These are phyloP conservation scores for Brotula barbata DNA, from an alignment of 2,797 vertebrate genomes.

Conservation along the genomic window DNA sequence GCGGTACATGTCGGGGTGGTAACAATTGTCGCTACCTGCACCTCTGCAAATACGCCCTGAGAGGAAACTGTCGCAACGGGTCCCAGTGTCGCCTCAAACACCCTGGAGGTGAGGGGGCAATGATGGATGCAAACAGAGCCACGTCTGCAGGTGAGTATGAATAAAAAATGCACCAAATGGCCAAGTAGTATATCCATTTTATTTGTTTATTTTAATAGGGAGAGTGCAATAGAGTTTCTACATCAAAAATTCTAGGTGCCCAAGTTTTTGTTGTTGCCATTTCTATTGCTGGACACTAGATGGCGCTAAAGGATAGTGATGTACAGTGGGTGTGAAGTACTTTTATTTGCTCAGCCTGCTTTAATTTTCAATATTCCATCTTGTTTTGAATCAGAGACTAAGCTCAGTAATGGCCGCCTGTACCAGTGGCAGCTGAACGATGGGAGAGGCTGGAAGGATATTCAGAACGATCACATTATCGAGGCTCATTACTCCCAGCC, in stretches of 20 bases:
- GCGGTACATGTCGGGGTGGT: conserved; percentile 51
- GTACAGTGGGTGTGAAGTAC: too few species aligned
- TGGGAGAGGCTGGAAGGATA: conserved; percentile 58
- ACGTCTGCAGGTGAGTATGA: conserved; percentile 10
- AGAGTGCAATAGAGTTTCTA: too few species aligned
- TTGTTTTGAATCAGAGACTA: conserved; percentile 36
- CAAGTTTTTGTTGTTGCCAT: too few species aligned
- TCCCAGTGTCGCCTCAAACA: conserved; percentile 63
- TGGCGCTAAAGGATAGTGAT: too few species aligned
- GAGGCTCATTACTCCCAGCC: conserved; percentile 77
- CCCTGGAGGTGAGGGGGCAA: not conserved
- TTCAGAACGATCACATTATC: conserved; percentile 72
- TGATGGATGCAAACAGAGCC: not conserved
- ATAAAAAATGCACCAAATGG: too few species aligned
- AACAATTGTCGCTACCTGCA: conserved; percentile 59
- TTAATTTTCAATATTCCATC: not conserved
- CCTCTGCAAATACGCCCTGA: conserved; percentile 62
- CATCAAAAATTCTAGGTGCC: too few species aligned
- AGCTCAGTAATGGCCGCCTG: conserved; percentile 38
- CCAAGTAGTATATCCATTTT: too few species aligned
- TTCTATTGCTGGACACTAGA: not conserved
- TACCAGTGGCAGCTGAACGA: conserved; percentile 75
- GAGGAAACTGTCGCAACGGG: conserved; percentile 61
- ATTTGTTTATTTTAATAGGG: too few species aligned
- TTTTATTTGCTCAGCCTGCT: too few species aligned